These are phyloP conservation scores for Formica selysi DNA, from an alignment of 1,140 invertebrate genomes.

Conservation along the genomic window DNA sequence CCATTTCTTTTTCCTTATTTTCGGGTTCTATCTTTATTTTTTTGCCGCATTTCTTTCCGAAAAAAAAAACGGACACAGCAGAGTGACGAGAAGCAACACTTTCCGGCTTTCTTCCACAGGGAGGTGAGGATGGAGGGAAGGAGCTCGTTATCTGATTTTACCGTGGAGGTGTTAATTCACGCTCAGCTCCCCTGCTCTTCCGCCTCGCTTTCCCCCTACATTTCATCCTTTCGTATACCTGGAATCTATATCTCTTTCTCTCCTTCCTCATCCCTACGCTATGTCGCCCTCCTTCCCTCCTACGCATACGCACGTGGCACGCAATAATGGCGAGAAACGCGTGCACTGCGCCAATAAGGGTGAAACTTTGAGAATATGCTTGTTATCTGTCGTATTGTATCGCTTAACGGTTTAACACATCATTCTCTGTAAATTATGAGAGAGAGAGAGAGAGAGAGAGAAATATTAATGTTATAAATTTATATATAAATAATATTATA, in stretches of 20 bases:
- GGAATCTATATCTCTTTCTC: background rate
- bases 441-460: background rate
- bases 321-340: slow-evolving; percentile 18
- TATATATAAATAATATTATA: background rate
- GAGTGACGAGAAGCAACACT: slow-evolving; percentile 47
- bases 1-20: slow-evolving; percentile 49
- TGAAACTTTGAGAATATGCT: slow-evolving; percentile 15
- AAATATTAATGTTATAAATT: background rate
- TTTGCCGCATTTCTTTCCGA: slow-evolving; percentile 28
- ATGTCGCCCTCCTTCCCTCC: slow-evolving; percentile 1
- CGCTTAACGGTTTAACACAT: background rate
- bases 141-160: slow-evolving; percentile 82
- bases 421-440: background rate
- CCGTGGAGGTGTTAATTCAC: slow-evolving; percentile 85
- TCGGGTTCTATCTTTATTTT: slow-evolving; percentile 44
- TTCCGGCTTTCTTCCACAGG: slow-evolving; percentile 47
- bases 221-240: slow-evolving; percentile 11
- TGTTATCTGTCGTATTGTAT: background rate
- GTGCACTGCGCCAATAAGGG: background rate
- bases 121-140: slow-evolving; percentile 31
- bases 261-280: slow-evolving; percentile 15
- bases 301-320: slow-evolving; percentile 40
- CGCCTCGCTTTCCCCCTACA: slow-evolving; percentile 37
- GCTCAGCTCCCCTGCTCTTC: slow-evolving; percentile 72
- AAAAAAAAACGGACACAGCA: background rate